A percentile compares a stretch with the other conserved stretches of the same genome.
Conservation (phyloP, 2,888 invertebrate species). For the Leuctra nigra region DNA sequence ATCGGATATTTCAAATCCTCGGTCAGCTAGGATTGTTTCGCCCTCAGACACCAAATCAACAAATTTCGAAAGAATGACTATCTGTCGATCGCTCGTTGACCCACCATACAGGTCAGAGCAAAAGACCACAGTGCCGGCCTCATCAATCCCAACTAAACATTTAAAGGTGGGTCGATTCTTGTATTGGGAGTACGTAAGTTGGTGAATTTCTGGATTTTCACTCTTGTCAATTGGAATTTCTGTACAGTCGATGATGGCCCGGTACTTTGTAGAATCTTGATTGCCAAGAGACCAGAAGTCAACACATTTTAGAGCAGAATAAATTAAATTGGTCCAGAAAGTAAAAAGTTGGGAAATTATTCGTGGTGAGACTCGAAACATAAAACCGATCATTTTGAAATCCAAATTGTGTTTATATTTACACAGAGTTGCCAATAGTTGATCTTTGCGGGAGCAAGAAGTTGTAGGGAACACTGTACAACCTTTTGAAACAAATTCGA, state of each 20-base stretch:
- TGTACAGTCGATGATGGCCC: not conserved
- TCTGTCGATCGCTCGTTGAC: not conserved
- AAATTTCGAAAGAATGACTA: not conserved
- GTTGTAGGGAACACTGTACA: not conserved
- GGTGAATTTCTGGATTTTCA: not conserved
- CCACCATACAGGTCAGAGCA: not conserved
- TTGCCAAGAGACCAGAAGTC: not conserved
- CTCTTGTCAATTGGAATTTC: not conserved
- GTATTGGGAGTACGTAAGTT: not conserved
- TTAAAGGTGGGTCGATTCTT: conserved; percentile 1
- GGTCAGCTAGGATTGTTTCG: not conserved
- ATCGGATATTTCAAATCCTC: conserved; percentile 1
- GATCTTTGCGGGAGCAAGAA: not conserved
- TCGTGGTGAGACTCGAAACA: not conserved
- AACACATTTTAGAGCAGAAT: not conserved
- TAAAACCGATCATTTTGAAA: not conserved
- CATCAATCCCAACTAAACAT: not conserved
- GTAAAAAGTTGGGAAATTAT: not conserved
- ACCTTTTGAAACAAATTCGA: not conserved
- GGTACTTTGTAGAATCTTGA: not conserved
- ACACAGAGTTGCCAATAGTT: not conserved
- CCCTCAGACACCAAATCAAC: not conserved
- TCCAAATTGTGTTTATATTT: not conserved
- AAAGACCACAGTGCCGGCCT: not conserved
- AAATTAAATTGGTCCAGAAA: not conserved